These are phyloP conservation scores for Ecdyonurus torrentis DNA, from an alignment of 2,888 invertebrate genomes.

Conservation along the genomic window DNA sequence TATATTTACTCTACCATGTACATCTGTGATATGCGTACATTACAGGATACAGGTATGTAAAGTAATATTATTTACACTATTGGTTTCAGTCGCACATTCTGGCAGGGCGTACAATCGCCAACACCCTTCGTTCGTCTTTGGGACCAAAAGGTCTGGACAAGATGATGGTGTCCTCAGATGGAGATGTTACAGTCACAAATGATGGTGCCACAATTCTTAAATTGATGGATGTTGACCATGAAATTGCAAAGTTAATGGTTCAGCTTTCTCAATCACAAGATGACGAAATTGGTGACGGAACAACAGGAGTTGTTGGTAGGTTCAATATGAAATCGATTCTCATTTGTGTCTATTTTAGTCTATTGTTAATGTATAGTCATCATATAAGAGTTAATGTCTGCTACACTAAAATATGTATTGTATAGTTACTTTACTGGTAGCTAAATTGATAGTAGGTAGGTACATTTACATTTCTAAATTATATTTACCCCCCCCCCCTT, in stretches of 20 bases:
- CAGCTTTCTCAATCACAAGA: slow-evolving; percentile 97
- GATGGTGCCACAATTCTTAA: slow-evolving; percentile 99
- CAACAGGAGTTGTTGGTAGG: slow-evolving; percentile 85
- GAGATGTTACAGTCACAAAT: slow-evolving; percentile 94
- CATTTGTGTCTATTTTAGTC: too few species aligned
- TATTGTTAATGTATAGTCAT: too few species aligned
- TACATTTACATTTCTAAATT: too few species aligned
- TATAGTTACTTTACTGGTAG: too few species aligned
- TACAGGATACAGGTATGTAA: too few species aligned
- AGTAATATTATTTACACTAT: not conserved
- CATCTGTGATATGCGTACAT: too few species aligned
- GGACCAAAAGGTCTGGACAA: slow-evolving; percentile 97
- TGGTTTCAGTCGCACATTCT: slow-evolving; percentile 81
- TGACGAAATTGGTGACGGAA: slow-evolving; percentile 99
- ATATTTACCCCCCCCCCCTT: too few species aligned
- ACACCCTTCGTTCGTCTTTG: slow-evolving; percentile 77
- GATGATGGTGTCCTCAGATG: slow-evolving; percentile 92
- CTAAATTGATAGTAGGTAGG: too few species aligned
- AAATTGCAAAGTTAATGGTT: slow-evolving; percentile 95
- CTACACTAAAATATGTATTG: too few species aligned
- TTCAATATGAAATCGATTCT: too few species aligned
- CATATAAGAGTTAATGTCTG: too few species aligned
- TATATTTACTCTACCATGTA: too few species aligned
- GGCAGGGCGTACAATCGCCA: slow-evolving; percentile 88
- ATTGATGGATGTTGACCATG: slow-evolving; percentile 97